phyloP scores from a whole-genome alignment of 53 echinoderm and acorn worm genomes.

The Apostichopus leukothele region DNA sequence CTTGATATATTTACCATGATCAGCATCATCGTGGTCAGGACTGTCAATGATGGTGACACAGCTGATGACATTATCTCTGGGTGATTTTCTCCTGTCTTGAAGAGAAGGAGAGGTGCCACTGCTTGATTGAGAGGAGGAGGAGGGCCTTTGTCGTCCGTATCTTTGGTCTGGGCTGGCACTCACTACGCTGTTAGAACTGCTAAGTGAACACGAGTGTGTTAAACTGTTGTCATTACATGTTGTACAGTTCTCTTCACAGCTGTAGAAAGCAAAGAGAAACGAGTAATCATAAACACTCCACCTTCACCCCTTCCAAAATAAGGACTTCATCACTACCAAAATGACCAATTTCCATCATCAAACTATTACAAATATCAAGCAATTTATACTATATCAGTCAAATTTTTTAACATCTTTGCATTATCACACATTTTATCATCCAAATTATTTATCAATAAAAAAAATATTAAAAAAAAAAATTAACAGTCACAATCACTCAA shows the following conservation, averaged over 20 bases:
- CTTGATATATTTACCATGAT: slow-evolving; percentile 45
- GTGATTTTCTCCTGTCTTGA: slow-evolving; percentile 51
- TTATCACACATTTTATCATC: no score
- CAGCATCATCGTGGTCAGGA: slow-evolving; percentile 51
- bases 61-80: slow-evolving; percentile 75
- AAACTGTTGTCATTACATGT: slow-evolving; percentile 94
- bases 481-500: no score
- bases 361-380: no score
- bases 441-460: no score
- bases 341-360: no score
- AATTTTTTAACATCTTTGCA: no score
- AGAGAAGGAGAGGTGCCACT: slow-evolving; percentile 58
- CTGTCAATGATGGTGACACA: slow-evolving; percentile 93
- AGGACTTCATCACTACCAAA: no score
- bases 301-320: no score
- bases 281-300: background rate
- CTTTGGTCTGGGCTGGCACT: slow-evolving; percentile 82
- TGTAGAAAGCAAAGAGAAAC: slow-evolving; percentile 36
- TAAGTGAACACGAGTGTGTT: slow-evolving; percentile 93
- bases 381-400: no score
- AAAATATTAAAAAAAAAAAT: no score
- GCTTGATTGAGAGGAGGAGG: slow-evolving; percentile 77
- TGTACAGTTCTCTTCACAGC: slow-evolving; percentile 94
- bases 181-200: slow-evolving; percentile 88
- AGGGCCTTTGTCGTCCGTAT: slow-evolving; percentile 53